These are phyloP conservation scores for rat (Rattus norvegicus) DNA, from an alignment of 2,113 vertebrate species.

Conservation along the genomic window GRCr8 NC_086031.1:45372001-45372500, in stretches of 20 bases:
- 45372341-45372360: not conserved
- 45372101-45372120: not conserved
- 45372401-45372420: not conserved
- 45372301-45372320: not conserved
- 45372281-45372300: not conserved
- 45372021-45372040: not conserved
- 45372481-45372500: slow-evolving; percentile 61
- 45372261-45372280: not conserved
- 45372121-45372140: not conserved
- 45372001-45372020: not conserved
- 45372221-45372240: not conserved
- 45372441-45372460: slow-evolving; percentile 49
- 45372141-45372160: not conserved
- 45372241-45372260: slow-evolving; percentile 40
- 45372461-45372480: slow-evolving; percentile 56
- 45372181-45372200: not conserved
- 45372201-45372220: not conserved
- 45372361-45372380: not conserved
- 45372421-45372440: not conserved
- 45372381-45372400: not conserved
- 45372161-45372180: not conserved
- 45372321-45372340: not conserved
- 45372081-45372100: not conserved
- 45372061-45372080: not conserved
- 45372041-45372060: not conserved